Evolutionary conservation across 2,888 invertebrate species (phyloP).

Genomic region (Callosobruchus maculatus): DNA sequence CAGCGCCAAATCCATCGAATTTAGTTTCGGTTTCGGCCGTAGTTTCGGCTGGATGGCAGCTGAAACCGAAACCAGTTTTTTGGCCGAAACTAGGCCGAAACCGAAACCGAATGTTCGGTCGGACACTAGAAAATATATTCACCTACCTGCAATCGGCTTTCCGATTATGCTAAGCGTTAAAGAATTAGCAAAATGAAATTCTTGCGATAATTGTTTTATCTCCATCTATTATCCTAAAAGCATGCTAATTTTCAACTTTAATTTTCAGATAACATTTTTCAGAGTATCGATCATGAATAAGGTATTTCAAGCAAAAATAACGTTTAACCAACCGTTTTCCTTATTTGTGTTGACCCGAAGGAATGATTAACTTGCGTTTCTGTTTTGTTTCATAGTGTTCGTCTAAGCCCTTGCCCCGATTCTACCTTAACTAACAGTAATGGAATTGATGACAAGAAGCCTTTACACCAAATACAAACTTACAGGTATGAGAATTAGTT

Average conservation of each 20-base stretch:
- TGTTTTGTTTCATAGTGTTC: conserved; percentile 39
- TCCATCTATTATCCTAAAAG: neutral
- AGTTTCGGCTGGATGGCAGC: too few relatives aligned
- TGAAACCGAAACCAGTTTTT: too few relatives aligned
- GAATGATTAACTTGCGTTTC: neutral
- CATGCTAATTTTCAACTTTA: neutral
- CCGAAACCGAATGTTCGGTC: too few relatives aligned
- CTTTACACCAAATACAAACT: conserved; percentile 68
- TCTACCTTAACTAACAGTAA: conserved; percentile 54
- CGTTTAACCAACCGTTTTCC: neutral
- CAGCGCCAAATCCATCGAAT: too few relatives aligned
- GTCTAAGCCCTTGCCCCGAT: conserved; percentile 61
- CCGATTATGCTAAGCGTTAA: too few relatives aligned
- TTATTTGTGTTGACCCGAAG: neutral
- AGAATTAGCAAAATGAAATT: neutral
- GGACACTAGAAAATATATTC: too few relatives aligned
- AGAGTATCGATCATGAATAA: neutral
- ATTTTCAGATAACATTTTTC: neutral
- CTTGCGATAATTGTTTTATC: neutral
- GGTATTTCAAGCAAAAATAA: neutral
- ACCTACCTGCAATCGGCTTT: too few relatives aligned
- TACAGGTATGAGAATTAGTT: conserved; percentile 58
- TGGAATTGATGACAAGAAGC: conserved; percentile 63
- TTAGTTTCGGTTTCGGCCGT: too few relatives aligned
- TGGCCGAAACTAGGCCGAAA: too few relatives aligned